Evolutionary conservation across 92 coral and sea anemone genomes (phyloP).

Genomic region (Epizoanthus ramosus): DNA sequence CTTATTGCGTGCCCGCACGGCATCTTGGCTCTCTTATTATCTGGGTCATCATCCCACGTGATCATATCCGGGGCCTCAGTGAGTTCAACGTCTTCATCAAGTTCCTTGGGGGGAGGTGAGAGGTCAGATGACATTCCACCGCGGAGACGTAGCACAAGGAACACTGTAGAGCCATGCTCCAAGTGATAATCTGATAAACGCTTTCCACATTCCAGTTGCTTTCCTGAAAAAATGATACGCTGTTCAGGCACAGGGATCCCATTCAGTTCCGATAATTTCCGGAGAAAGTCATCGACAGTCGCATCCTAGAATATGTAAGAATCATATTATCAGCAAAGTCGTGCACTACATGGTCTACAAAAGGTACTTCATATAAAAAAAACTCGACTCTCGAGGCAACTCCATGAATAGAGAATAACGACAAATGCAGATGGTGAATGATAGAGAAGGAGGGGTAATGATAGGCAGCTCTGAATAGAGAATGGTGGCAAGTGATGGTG

Average conservation of each 20-base stretch:
- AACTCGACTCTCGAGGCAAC: background rate
- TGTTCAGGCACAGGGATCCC: slow-evolving; percentile 61
- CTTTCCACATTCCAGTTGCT: slow-evolving; percentile 62
- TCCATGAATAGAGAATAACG: too few species aligned
- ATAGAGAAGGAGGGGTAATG: too few species aligned
- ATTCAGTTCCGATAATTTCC: slow-evolving; percentile 44
- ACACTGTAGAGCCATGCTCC: slow-evolving; percentile 61
- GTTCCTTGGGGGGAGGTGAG: slow-evolving; percentile 56
- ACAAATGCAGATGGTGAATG: too few species aligned
- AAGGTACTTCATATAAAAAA: too few species aligned
- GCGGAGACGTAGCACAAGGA: slow-evolving; percentile 57
- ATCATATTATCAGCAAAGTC: background rate
- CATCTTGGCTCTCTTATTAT: slow-evolving; percentile 87
- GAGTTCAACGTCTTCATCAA: slow-evolving; percentile 83
- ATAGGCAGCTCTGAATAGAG: too few species aligned
- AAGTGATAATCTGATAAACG: slow-evolving; percentile 64
- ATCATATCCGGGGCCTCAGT: slow-evolving; percentile 88
- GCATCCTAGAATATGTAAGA: slow-evolving; percentile 64
- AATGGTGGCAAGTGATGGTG: too few species aligned
- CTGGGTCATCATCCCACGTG: slow-evolving; percentile 94
- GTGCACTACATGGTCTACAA: too few species aligned
- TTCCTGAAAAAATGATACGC: slow-evolving; percentile 55
- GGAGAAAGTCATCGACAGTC: slow-evolving; percentile 62
- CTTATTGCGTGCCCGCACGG: slow-evolving; percentile 95
- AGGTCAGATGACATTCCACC: slow-evolving; percentile 66